Evolutionary conservation across 2,888 invertebrate species (phyloP).

Genomic region (Eucera pruinosa): DNA sequence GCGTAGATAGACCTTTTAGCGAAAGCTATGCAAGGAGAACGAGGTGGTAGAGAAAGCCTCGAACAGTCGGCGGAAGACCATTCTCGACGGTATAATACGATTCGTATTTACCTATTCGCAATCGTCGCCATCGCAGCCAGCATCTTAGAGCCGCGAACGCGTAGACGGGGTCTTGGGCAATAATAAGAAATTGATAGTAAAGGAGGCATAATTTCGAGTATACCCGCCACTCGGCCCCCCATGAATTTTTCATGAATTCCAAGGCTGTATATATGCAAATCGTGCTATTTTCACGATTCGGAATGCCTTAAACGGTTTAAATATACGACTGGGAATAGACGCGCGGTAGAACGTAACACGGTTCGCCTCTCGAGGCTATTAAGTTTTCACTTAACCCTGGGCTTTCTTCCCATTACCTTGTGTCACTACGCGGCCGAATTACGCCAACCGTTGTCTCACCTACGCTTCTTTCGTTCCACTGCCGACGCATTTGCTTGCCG

Average conservation of each 20-base stretch:
- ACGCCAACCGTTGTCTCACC: conserved; percentile 14
- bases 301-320: conserved; percentile 81
- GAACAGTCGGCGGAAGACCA: conserved; percentile 9
- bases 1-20: conserved; percentile 37
- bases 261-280: conserved; percentile 82
- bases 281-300: conserved; percentile 80
- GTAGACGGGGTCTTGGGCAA: conserved; percentile 52
- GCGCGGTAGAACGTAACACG: conserved; percentile 77
- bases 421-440: conserved; percentile 36
- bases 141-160: conserved; percentile 42
- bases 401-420: conserved; percentile 46
- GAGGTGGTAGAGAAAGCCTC: not conserved
- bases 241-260: conserved; percentile 82
- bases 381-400: conserved; percentile 77
- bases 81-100: conserved; percentile 52
- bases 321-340: conserved; percentile 79
- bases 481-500: not conserved
- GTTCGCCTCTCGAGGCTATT: conserved; percentile 78
- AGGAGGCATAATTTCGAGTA: conserved; percentile 77
- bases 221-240: conserved; percentile 77
- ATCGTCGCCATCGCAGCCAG: conserved; percentile 57
- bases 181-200: conserved; percentile 81
- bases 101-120: conserved; percentile 67
- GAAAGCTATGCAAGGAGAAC: conserved; percentile 1
- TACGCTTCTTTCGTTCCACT: not conserved